Base-by-base conservation (phyloP, 2,113 vertebrate genomes). In the Sinosuthora webbiana region DNA sequence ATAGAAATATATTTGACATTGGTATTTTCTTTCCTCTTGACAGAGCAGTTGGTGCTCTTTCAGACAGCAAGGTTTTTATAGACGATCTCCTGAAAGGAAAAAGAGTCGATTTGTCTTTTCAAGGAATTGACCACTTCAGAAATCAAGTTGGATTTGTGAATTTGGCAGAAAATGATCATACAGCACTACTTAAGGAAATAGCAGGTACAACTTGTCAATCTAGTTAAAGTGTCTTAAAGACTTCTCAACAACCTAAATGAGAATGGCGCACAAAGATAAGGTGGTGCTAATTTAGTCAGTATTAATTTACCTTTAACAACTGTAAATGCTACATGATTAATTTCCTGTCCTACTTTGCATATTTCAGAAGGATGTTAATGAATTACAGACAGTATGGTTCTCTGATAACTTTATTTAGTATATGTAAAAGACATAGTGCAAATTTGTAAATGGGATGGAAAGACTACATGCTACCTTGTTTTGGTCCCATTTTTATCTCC, bases 121-220 rank as follows among this genome's bases (percentile, higher is more conserved):
- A 97, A 73, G 99, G 99, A 67, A 96, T 99, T 55, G 97, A 97
- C 95, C 98, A 99, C 94, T 99, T 99, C 93, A 97, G 83, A 96
- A 98, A 98, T 98, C 98, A 99, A 97, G 98, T 99, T 98, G 99
- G 97, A 93, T 99, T 99, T 97, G 98, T 98, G 84, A 98, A 98
- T 87, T 90, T 99, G 94, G 92, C 94, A 50, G 98, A 98, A 25
- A 98, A 98, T 87, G 98, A 98, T 49, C 98, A 99, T 78, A 60
- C 97, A 90, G 13, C 82, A 50, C 85, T 87, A 3, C 98, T 99
- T 94, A 95, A 74, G 18, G 97, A 98, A 89, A 97, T 99, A 93
- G 98, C 98, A 99, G 99, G 99, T 99, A 98, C 97, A 55, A 60
- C 8, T 87, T 92, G n/a, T 91, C 24, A 52, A 30, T 89, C 30